Evolutionary conservation across 2,797 vertebrate genomes (phyloP).

Genomic region (Melanotaenia pygmaea): DNA sequence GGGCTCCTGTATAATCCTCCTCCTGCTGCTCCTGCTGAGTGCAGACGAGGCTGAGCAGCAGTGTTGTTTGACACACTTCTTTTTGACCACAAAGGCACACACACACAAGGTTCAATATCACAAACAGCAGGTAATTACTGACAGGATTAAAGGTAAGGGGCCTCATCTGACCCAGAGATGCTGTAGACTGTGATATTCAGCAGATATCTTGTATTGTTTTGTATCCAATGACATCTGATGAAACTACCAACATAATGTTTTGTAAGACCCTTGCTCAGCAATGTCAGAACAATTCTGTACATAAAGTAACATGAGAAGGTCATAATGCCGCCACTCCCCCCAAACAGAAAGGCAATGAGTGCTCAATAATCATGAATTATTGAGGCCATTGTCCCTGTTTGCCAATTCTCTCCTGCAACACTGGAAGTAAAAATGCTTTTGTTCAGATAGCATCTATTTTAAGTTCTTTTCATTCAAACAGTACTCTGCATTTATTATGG

Average conservation of each 20-base stretch:
- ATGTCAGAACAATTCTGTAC: neutral
- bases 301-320: conserved; percentile 52
- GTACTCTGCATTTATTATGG: too few relatives aligned
- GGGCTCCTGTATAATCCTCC: conserved; percentile 62
- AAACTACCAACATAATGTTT: neutral
- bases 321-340: conserved; percentile 16
- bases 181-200: conserved; percentile 1
- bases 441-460: conserved; percentile 2
- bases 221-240: conserved; percentile 16
- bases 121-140: conserved; percentile 29
- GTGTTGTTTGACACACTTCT: conserved; percentile 40
- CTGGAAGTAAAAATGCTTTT: conserved; percentile 5
- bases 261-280: neutral
- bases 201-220: neutral
- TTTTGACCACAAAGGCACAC: conserved; percentile 11
- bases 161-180: conserved; percentile 19
- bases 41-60: conserved; percentile 53
- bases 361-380: conserved; percentile 76
- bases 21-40: conserved; percentile 63
- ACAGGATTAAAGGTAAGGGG: conserved; percentile 31
- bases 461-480: neutral
- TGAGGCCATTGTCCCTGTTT: conserved; percentile 62
- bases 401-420: conserved; percentile 26
- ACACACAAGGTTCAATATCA: conserved; percentile 31
- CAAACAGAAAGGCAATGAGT: conserved; percentile 18